These are phyloP conservation scores for Metopia argyrocephala DNA, from an alignment of 2,888 invertebrate genomes.

Conservation along the genomic window DNA sequence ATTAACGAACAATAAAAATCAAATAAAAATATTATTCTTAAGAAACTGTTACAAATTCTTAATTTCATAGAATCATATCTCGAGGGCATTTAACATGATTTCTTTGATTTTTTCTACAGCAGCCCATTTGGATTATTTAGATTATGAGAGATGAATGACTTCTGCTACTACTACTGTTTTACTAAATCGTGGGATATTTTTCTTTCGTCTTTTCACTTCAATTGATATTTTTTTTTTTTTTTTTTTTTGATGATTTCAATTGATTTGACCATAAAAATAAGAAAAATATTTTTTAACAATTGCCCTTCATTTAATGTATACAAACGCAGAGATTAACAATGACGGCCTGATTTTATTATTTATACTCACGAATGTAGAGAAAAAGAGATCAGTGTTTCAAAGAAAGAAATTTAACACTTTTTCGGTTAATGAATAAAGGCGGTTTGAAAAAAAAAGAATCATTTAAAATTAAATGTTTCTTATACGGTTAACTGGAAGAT, in stretches of 20 bases:
- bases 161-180: conserved; percentile 35
- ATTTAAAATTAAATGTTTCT: too few species aligned
- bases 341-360: conserved; percentile 21
- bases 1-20: too few species aligned
- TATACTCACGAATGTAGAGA: background rate
- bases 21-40: conserved; percentile 52
- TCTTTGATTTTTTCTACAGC: too few species aligned
- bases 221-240: background rate
- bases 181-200: conserved; percentile 50
- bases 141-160: too few species aligned
- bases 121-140: conserved; percentile 21
- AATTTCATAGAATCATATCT: conserved; percentile 53
- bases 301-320: conserved; percentile 31
- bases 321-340: background rate
- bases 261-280: too few species aligned
- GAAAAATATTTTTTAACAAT: conserved; percentile 32
- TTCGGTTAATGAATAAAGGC: too few species aligned
- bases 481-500: too few species aligned
- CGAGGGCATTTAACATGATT: conserved; percentile 55
- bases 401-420: conserved; percentile 31
- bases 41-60: conserved; percentile 55
- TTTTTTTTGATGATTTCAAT: too few species aligned
- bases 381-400: background rate
- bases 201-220: background rate
- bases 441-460: too few species aligned